Evolutionary conservation across 92 coral and sea anemone genomes (phyloP).

Genomic region (Anthopleura xanthogrammica): DNA sequence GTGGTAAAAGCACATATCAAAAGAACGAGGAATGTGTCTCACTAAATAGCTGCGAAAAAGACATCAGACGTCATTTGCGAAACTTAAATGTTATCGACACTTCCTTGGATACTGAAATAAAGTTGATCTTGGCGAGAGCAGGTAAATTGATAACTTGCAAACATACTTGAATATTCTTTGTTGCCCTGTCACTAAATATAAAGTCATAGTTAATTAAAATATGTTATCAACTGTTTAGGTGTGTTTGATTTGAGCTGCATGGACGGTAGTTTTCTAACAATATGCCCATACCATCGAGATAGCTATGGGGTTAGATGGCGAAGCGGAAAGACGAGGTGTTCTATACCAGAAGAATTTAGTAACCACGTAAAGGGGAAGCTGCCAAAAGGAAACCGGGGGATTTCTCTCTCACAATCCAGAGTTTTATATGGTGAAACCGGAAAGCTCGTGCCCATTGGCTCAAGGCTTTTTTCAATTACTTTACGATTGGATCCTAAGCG

Average conservation of each 20-base stretch:
- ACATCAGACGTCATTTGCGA: conserved; percentile 27
- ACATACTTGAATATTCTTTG: not conserved
- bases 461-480: conserved; percentile 10
- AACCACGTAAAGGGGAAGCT: not conserved
- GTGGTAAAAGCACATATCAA: not conserved
- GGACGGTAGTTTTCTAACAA: conserved; percentile 14
- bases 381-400: conserved; percentile 44
- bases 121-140: conserved; percentile 35
- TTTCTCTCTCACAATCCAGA: conserved; percentile 35
- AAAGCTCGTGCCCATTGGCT: conserved; percentile 43
- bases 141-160: conserved; percentile 13
- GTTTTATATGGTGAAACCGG: conserved; percentile 23
- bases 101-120: conserved; percentile 9
- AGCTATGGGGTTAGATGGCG: conserved; percentile 54
- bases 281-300: conserved; percentile 53
- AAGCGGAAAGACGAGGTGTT: conserved; percentile 31
- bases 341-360: conserved; percentile 35
- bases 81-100: conserved; percentile 30
- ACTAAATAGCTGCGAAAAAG: conserved; percentile 21
- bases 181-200: not conserved
- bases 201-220: not conserved
- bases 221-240: not conserved
- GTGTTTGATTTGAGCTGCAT: not conserved
- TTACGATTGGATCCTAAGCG: too few species aligned
- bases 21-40: not conserved